A percentile compares a stretch with the other conserved stretches of the same genome.
These are phyloP conservation scores for Caradrina clavipalpis DNA, from an alignment of 2,888 invertebrate genomes.

Conservation along the genomic window DNA sequence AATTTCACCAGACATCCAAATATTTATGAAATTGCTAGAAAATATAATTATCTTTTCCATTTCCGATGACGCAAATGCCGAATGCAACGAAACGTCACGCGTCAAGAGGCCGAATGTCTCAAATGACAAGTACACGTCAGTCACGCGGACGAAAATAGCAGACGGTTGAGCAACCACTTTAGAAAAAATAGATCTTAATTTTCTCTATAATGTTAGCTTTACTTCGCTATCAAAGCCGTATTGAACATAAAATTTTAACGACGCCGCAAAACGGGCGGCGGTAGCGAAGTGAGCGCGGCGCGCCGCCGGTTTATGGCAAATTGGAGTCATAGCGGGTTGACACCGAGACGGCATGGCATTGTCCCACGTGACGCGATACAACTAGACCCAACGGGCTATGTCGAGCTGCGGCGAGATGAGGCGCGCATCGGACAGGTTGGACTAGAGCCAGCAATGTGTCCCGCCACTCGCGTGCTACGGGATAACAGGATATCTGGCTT, in stretches of 20 bases:
- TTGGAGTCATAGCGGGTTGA: conserved; percentile 69
- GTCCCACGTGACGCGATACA: conserved; percentile 72
- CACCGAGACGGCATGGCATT: conserved; percentile 65
- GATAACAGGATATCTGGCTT: conserved; percentile 76
- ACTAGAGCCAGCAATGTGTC: conserved; percentile 79
- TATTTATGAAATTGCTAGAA: conserved; percentile 46
- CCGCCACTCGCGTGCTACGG: conserved; percentile 67
- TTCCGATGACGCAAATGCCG: conserved; percentile 63
- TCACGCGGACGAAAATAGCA: conserved; percentile 47
- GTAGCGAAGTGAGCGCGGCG: conserved; percentile 50
- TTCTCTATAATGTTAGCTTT: conserved; percentile 52
- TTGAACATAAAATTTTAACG: conserved; percentile 63
- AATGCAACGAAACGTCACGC: conserved; percentile 58
- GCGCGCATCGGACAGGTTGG: conserved; percentile 75
- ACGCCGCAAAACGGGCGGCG: conserved; percentile 52
- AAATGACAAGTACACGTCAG: conserved; percentile 53
- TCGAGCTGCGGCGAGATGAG: conserved; percentile 63
- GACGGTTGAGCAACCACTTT: conserved; percentile 44
- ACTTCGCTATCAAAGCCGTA: conserved; percentile 58
- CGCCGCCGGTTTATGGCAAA: conserved; percentile 66
- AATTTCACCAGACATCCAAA: conserved; percentile 47
- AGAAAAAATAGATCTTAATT: conserved; percentile 53
- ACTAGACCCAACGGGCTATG: conserved; percentile 65
- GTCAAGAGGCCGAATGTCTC: conserved; percentile 48
- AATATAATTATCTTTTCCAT: conserved; percentile 49